These are phyloP conservation scores for Arctia plantaginis DNA, from an alignment of 2,888 invertebrate species.

Conservation along the genomic window DNA sequence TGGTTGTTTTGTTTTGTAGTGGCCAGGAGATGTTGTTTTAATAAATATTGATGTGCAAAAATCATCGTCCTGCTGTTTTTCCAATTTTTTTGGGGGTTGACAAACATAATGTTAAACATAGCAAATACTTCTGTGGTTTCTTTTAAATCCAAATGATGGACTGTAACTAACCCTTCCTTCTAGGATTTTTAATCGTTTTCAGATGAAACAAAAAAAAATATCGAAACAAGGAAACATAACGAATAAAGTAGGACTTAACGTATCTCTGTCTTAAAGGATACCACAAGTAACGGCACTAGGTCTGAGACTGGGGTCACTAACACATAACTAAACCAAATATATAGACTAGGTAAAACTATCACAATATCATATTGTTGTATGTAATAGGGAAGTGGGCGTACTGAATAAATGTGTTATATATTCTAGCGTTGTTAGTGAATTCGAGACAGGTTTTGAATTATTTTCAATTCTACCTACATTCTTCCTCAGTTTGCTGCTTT, in stretches of 20 bases:
- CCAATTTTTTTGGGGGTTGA: not conserved
- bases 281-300: too few relatives aligned
- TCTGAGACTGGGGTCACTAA: too few relatives aligned
- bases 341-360: too few relatives aligned
- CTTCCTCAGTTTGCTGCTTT: not conserved
- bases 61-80: not conserved
- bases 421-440: too few relatives aligned
- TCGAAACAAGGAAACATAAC: too few relatives aligned
- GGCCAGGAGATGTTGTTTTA: conserved; percentile 9
- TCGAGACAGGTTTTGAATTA: not conserved
- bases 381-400: too few relatives aligned
- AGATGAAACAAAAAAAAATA: too few relatives aligned
- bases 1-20: conserved; percentile 28
- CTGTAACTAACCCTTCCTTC: not conserved
- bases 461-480: not conserved
- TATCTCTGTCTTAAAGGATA: too few relatives aligned
- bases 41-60: not conserved
- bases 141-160: not conserved
- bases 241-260: too few relatives aligned
- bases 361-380: too few relatives aligned
- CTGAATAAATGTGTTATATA: too few relatives aligned
- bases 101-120: not conserved
- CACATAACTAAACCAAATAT: too few relatives aligned
- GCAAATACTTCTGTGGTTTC: not conserved
- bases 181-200: not conserved